Evolutionary conservation across 2,888 invertebrate species (phyloP).

Genomic region (Ophion costatus): DNA sequence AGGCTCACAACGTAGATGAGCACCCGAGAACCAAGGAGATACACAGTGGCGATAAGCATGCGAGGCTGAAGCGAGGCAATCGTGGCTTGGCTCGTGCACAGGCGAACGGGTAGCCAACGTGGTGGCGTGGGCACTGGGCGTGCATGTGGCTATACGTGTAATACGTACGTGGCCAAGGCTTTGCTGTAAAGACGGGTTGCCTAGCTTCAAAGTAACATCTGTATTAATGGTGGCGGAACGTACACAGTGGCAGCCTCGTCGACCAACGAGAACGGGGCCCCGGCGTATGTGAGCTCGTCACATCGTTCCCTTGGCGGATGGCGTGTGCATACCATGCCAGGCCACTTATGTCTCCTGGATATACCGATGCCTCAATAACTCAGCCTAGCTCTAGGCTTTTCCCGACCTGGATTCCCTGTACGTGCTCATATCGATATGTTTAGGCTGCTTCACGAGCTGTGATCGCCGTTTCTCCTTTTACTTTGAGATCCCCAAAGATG

Average conservation of each 20-base stretch:
- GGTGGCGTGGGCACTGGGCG: background rate
- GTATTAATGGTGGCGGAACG: conserved; percentile 65
- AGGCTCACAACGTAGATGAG: conserved; percentile 21
- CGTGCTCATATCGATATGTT: background rate
- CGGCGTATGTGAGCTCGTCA: conserved; percentile 29
- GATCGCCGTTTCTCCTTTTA: background rate
- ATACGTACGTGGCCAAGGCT: conserved; percentile 16
- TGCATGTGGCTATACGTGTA: background rate
- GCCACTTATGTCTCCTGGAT: conserved; percentile 52
- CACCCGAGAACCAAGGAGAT: conserved; percentile 45
- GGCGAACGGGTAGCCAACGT: background rate
- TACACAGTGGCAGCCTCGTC: conserved; percentile 51
- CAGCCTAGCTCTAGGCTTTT: conserved; percentile 14
- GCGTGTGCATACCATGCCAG: conserved; percentile 57
- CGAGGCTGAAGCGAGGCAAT: conserved; percentile 41
- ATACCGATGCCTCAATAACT: conserved; percentile 23
- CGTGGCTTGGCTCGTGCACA: conserved; percentile 29
- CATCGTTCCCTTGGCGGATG: conserved; percentile 25
- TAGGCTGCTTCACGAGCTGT: background rate
- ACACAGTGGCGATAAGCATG: conserved; percentile 64
- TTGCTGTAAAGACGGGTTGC: conserved; percentile 27
- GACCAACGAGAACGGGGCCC: conserved; percentile 42
- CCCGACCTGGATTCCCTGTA: background rate
- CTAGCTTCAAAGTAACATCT: conserved; percentile 66
- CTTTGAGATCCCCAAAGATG: background rate